Percentiles rank a stretch among this genome's conserved stretches.
phyloP scores from a whole-genome alignment of 2,888 invertebrate species.

The Amblyteles armatorius region DNA sequence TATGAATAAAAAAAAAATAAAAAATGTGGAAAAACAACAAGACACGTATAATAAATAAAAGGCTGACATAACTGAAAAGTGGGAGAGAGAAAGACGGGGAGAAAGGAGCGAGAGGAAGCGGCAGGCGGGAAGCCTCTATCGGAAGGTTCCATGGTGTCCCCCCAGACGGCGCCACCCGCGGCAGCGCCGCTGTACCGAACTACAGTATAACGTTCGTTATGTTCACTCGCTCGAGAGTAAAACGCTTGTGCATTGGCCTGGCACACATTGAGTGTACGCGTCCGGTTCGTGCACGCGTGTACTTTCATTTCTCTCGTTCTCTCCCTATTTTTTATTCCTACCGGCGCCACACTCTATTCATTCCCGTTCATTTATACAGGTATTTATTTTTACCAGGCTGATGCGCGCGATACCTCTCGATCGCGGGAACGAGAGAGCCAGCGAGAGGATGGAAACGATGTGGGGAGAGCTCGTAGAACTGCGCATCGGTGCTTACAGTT shows the following conservation, averaged over 20 bases:
- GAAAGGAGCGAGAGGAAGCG: not conserved
- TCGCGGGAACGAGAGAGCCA: conserved; percentile 9
- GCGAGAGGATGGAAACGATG: conserved; percentile 3
- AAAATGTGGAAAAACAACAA: conserved; percentile 18
- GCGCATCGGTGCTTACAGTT: conserved; percentile 38
- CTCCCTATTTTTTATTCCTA: conserved; percentile 9
- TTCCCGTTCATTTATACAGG: conserved; percentile 39
- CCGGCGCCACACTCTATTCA: conserved; percentile 16
- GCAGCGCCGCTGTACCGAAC: conserved; percentile 9
- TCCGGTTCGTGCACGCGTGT: conserved; percentile 42
- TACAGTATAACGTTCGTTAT: conserved; percentile 50
- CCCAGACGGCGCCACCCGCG: not conserved
- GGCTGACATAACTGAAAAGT: not conserved
- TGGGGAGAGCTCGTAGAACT: not conserved
- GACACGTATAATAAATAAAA: conserved; percentile 4
- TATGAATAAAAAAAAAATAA: conserved; percentile 25
- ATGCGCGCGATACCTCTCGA: conserved; percentile 38
- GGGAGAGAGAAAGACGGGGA: not conserved
- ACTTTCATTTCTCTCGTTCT: conserved; percentile 21
- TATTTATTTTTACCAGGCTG: conserved; percentile 61
- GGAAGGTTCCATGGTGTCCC: not conserved
- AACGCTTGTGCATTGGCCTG: conserved; percentile 62
- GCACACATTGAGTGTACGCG: conserved; percentile 47
- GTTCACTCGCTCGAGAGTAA: conserved; percentile 57
- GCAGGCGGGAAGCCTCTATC: not conserved